Percentiles rank a stretch among this genome's conserved stretches.
These are phyloP conservation scores for Dendrolimus houi DNA, from an alignment of 2,888 invertebrate species.

Conservation along the genomic window DNA sequence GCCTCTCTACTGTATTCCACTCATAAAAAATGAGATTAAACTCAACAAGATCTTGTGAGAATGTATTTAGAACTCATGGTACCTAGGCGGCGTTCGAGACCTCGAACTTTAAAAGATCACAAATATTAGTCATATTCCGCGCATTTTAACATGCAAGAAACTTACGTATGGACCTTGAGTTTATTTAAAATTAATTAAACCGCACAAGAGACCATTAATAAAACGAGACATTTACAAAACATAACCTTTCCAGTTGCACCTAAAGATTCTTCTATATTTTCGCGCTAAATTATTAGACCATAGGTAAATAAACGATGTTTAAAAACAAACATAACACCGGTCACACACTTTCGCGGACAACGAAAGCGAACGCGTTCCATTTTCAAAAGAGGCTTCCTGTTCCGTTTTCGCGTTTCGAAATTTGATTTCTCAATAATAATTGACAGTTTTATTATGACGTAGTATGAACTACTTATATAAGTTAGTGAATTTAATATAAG, in stretches of 20 bases:
- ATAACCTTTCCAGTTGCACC: too few relatives aligned
- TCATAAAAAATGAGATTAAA: too few relatives aligned
- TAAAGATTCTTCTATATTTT: too few relatives aligned
- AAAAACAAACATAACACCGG: background rate
- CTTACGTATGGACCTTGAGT: background rate
- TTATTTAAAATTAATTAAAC: background rate
- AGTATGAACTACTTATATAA: too few relatives aligned
- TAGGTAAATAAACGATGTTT: background rate
- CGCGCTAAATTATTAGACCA: background rate
- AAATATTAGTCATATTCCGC: background rate
- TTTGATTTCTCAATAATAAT: slow-evolving; percentile 3
- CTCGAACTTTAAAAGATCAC: background rate
- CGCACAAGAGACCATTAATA: too few relatives aligned
- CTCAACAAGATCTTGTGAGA: too few relatives aligned
- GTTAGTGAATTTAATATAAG: too few relatives aligned
- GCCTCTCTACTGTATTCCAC: too few relatives aligned
- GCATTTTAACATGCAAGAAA: background rate
- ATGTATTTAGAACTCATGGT: too few relatives aligned
- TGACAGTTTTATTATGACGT: too few relatives aligned
- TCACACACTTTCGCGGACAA: slow-evolving; percentile 32
- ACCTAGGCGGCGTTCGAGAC: background rate
- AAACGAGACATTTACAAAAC: too few relatives aligned
- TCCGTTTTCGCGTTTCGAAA: slow-evolving; percentile 29
- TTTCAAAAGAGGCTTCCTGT: slow-evolving; percentile 35
- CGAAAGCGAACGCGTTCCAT: slow-evolving; percentile 33